Evolutionary conservation across 2,888 invertebrate genomes (phyloP).

Genomic region (Omphaloscelis lunosa): DNA sequence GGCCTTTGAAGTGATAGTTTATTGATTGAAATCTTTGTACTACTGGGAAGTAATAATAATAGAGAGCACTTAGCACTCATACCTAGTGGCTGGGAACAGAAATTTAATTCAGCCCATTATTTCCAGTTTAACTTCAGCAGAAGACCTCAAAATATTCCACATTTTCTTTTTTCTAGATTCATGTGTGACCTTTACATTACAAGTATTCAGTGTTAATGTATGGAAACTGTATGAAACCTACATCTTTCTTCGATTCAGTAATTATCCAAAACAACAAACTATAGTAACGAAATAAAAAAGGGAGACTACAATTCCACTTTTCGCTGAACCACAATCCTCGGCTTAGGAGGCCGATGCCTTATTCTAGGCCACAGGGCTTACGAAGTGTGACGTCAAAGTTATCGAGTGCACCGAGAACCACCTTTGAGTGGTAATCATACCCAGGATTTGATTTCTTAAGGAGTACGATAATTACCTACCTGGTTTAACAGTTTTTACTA

Average conservation of each 20-base stretch:
- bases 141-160: too few species aligned
- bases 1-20: conserved; percentile 57
- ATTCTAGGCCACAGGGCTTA: conserved; percentile 93
- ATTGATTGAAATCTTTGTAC: conserved; percentile 55
- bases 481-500: neutral
- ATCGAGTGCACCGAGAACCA: neutral
- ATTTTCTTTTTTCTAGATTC: neutral
- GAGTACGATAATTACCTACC: neutral
- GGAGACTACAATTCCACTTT: too few species aligned
- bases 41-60: conserved; percentile 24
- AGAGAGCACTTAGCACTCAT: conserved; percentile 16
- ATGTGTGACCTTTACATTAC: neutral
- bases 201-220: neutral
- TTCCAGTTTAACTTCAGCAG: neutral
- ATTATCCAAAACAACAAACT: neutral
- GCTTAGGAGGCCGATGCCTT: conserved; percentile 95
- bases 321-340: conserved; percentile 92
- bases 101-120: neutral
- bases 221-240: too few species aligned
- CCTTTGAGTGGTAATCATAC: neutral
- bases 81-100: neutral
- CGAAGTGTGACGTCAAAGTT: accelerated
- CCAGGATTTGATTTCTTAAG: neutral
- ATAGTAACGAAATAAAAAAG: neutral
- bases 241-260: neutral